Conservation (phyloP, 2,797 vertebrate genomes). For the Mus caroli region DNA sequence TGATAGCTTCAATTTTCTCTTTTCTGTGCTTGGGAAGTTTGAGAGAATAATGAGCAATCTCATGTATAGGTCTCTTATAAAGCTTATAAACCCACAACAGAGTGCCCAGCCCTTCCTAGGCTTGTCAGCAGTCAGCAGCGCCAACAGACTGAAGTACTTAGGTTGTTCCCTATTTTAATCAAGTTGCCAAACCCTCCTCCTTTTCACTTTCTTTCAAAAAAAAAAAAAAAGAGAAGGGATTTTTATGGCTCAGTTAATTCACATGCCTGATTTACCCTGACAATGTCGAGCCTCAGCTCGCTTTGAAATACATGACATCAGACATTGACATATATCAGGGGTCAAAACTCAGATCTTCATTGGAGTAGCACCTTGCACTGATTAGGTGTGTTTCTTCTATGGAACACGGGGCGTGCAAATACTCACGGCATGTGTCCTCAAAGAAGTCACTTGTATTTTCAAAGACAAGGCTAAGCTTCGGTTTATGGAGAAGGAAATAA, state of each 20-base stretch:
- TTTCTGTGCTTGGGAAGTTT: background rate
- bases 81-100: background rate
- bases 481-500: slow-evolving; percentile 17
- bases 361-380: slow-evolving; percentile 56
- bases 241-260: slow-evolving; percentile 79
- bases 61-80: background rate
- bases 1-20: background rate
- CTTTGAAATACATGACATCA: slow-evolving; percentile 74
- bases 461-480: background rate
- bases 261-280: slow-evolving; percentile 72
- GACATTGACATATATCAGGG: slow-evolving; percentile 62
- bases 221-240: background rate
- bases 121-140: background rate
- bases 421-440: background rate
- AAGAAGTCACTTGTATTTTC: background rate
- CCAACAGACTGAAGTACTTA: slow-evolving; percentile 78
- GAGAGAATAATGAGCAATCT: background rate
- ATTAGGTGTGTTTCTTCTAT: slow-evolving; percentile 58
- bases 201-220: slow-evolving; percentile 36
- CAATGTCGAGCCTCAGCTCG: slow-evolving; percentile 54
- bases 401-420: background rate
- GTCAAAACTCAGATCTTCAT: slow-evolving; percentile 40
- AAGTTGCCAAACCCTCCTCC: slow-evolving; percentile 17
- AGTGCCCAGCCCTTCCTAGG: background rate
- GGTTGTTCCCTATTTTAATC: slow-evolving; percentile 56